phyloP scores from a whole-genome alignment of 2,888 invertebrate genomes.

The Habroteleia sp. region DNA sequence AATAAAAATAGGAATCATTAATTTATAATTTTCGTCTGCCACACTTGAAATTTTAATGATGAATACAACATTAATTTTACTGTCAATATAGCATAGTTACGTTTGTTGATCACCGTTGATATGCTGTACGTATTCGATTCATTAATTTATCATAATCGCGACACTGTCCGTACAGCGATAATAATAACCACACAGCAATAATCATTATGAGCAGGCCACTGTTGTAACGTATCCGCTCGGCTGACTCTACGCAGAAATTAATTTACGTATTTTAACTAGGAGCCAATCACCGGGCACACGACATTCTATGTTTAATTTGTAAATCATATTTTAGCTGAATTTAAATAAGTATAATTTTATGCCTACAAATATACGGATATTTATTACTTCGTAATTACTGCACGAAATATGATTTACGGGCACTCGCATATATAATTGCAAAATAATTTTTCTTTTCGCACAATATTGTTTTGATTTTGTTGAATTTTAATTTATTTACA shows the following conservation, averaged over 20 bases:
- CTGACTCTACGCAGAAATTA: slow-evolving; percentile 49
- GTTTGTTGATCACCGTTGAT: slow-evolving; percentile 61
- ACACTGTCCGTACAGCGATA: slow-evolving; percentile 62
- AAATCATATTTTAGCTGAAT: slow-evolving; percentile 31
- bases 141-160: slow-evolving; percentile 66
- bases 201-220: slow-evolving; percentile 60
- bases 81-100: slow-evolving; percentile 51
- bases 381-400: no score
- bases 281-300: slow-evolving; percentile 43
- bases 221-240: slow-evolving; percentile 59
- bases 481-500: no score
- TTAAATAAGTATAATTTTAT: slow-evolving; percentile 29
- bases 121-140: slow-evolving; percentile 59
- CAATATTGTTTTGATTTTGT: no score
- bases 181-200: slow-evolving; percentile 65
- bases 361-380: no score
- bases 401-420: no score
- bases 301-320: slow-evolving; percentile 41
- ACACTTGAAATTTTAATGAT: slow-evolving; percentile 48
- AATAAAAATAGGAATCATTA: slow-evolving; percentile 30
- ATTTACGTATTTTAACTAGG: slow-evolving; percentile 63
- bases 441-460: no score
- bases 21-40: slow-evolving; percentile 38
- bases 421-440: no score
- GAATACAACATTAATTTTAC: slow-evolving; percentile 53